These are phyloP conservation scores for Falcaria lacertinaria DNA, from an alignment of 2,888 invertebrate species.

Conservation along the genomic window DNA sequence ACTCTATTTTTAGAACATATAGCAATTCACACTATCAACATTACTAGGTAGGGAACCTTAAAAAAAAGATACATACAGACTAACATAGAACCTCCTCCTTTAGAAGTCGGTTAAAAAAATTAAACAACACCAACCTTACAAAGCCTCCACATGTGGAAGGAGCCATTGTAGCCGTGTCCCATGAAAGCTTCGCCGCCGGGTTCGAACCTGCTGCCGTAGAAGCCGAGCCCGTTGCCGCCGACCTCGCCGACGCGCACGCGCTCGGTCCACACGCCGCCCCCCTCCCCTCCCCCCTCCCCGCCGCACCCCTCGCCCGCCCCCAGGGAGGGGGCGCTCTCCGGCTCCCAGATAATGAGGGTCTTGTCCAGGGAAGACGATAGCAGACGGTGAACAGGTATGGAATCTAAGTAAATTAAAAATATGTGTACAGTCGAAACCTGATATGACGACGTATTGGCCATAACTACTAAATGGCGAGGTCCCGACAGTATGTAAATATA, in stretches of 20 bases:
- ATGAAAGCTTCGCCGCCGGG: conserved; percentile 85
- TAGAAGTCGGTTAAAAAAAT: too few relatives aligned
- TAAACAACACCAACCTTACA: too few relatives aligned
- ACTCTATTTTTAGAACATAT: too few relatives aligned
- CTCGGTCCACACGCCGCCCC: conserved; percentile 88
- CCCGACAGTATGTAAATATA: too few relatives aligned
- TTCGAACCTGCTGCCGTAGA: conserved; percentile 92
- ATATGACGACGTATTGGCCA: too few relatives aligned
- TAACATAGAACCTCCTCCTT: too few relatives aligned
- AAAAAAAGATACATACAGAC: too few relatives aligned
- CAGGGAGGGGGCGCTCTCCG: conserved; percentile 51
- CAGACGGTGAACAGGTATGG: conserved; percentile 70
- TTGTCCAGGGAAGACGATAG: conserved; percentile 96
- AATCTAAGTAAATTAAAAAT: too few relatives aligned
- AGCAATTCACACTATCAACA: too few relatives aligned
- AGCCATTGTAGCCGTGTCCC: conserved; percentile 95
- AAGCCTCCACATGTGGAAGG: conserved; percentile 91
- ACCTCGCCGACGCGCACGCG: conserved; percentile 92
- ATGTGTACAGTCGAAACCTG: conserved; percentile 3
- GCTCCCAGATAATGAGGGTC: conserved; percentile 93
- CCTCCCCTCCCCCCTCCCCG: conserved; percentile 32
- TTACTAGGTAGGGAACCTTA: too few relatives aligned
- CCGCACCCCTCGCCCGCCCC: conserved; percentile 46
- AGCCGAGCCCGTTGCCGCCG: conserved; percentile 96
- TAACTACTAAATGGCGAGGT: too few relatives aligned